Evolutionary conservation across 2,797 vertebrate species (phyloP).

Genomic region (Acipenser oxyrinchus): DNA sequence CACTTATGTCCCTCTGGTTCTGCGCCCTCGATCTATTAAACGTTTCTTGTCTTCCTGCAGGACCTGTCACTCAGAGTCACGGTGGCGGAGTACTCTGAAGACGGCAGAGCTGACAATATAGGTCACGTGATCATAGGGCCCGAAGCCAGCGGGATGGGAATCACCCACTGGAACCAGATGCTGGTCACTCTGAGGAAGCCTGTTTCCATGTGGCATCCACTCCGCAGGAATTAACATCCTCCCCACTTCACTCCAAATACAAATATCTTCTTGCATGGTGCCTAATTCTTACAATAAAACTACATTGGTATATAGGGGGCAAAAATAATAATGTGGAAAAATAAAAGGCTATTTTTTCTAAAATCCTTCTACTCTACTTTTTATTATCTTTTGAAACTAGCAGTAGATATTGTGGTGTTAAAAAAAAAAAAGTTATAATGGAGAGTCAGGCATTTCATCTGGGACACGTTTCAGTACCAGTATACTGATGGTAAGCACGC

Average conservation of each 20-base stretch:
- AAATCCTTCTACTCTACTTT: conserved; percentile 30
- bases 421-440: not conserved
- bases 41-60: conserved; percentile 42
- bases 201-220: conserved; percentile 94
- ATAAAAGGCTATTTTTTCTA: conserved; percentile 40
- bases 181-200: conserved; percentile 89
- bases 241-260: conserved; percentile 3
- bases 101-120: conserved; percentile 78
- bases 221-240: conserved; percentile 70
- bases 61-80: conserved; percentile 91
- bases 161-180: conserved; percentile 99
- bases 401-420: conserved; percentile 22
- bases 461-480: no score
- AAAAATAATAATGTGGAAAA: conserved; percentile 21
- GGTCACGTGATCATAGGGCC: conserved; percentile 96
- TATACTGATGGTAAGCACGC: no score
- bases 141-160: conserved; percentile 82
- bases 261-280: conserved; percentile 45
- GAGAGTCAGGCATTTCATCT: no score
- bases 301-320: conserved; percentile 21
- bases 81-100: conserved; percentile 81
- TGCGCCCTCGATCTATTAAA: not conserved
- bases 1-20: no score
- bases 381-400: conserved; percentile 35
- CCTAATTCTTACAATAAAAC: conserved; percentile 38